These are phyloP conservation scores for Pseudoatta argentina DNA, from an alignment of 1,140 invertebrate species.

Conservation along the genomic window DNA sequence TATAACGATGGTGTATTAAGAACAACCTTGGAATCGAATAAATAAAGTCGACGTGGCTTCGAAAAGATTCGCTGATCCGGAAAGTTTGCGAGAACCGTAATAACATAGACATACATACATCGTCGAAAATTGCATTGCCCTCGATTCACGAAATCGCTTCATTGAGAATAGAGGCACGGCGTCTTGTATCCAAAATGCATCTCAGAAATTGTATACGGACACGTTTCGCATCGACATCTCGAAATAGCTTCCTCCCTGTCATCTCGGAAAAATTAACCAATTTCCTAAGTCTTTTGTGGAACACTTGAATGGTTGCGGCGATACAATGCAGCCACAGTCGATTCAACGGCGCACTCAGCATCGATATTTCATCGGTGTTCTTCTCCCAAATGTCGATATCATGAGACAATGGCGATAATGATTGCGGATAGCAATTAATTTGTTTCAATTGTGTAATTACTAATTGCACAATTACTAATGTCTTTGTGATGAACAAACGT, in stretches of 20 bases:
- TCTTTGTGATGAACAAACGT: not conserved
- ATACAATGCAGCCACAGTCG: slow-evolving; percentile 36
- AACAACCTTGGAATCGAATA: slow-evolving; percentile 13
- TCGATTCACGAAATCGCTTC: slow-evolving; percentile 61
- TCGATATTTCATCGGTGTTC: slow-evolving; percentile 53
- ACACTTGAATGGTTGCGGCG: slow-evolving; percentile 40
- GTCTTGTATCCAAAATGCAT: slow-evolving; percentile 37
- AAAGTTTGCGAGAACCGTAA: slow-evolving; percentile 53
- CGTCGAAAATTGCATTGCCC: slow-evolving; percentile 62
- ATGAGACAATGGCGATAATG: slow-evolving; percentile 34
- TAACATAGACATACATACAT: slow-evolving; percentile 26
- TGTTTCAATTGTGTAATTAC: slow-evolving; percentile 10
- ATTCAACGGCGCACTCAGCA: slow-evolving; percentile 27
- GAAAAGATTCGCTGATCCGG: slow-evolving; percentile 42
- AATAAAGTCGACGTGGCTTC: slow-evolving; percentile 51
- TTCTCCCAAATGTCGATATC: slow-evolving; percentile 19
- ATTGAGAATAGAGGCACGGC: slow-evolving; percentile 54
- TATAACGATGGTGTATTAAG: not conserved
- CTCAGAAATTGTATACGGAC: slow-evolving; percentile 49
- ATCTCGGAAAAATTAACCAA: slow-evolving; percentile 62
- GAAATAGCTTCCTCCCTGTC: slow-evolving; percentile 43
- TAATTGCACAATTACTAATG: not conserved
- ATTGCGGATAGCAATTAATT: slow-evolving; percentile 52
- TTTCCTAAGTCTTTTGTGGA: slow-evolving; percentile 59
- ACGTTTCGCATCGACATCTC: slow-evolving; percentile 47